These are phyloP conservation scores for Iphiclides podalirius DNA, from an alignment of 2,888 invertebrate species.

Conservation along the genomic window DNA sequence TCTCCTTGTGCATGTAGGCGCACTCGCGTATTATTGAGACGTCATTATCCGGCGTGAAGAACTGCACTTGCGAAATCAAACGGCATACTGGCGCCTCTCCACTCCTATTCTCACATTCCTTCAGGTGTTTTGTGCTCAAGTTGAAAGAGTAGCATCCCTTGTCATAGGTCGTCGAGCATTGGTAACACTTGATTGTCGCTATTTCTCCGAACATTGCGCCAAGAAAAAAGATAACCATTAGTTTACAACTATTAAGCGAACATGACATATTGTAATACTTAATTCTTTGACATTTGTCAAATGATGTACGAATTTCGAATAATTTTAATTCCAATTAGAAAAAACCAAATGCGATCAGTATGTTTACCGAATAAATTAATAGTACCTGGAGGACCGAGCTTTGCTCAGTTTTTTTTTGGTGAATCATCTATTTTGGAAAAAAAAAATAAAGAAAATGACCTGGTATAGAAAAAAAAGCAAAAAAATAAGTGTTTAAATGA, in stretches of 20 bases:
- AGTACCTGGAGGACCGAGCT: too few species aligned
- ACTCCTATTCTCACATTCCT: constrained; percentile 40
- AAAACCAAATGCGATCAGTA: too few species aligned
- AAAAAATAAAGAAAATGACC: too few species aligned
- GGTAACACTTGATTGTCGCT: constrained; percentile 56
- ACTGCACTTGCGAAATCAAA: constrained; percentile 53
- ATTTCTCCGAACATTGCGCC: constrained; percentile 34
- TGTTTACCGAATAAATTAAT: too few species aligned
- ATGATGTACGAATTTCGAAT: neutral
- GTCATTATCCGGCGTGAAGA: constrained; percentile 51
- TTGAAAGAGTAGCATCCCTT: constrained; percentile 50
- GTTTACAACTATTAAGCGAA: constrained; percentile 17
- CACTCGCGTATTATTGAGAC: constrained; percentile 57
- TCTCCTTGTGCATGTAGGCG: constrained; percentile 50
- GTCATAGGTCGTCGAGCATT: constrained; percentile 48
- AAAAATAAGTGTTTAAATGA: too few species aligned
- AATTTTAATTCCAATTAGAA: too few species aligned
- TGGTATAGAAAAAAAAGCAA: too few species aligned
- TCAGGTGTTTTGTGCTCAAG: constrained; percentile 44
- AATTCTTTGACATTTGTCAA: constrained; percentile 14
- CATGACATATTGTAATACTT: constrained; percentile 37
- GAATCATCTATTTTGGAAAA: too few species aligned
- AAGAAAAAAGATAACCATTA: constrained; percentile 30
- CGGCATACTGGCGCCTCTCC: constrained; percentile 49
- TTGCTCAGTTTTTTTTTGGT: too few species aligned